Conservation (phyloP, 1,140 invertebrate genomes). For the Pteromalus puparum region DNA sequence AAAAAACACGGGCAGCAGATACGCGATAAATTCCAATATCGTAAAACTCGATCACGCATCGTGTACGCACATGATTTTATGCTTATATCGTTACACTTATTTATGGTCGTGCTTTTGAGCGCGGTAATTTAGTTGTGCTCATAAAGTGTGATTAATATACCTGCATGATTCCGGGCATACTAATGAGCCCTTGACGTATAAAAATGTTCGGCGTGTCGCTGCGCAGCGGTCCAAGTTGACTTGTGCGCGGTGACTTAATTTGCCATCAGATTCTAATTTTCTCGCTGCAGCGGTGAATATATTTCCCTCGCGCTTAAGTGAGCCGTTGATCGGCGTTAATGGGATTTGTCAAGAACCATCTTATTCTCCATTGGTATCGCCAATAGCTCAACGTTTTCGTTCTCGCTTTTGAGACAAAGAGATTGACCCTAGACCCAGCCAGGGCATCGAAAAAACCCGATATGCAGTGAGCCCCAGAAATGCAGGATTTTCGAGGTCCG, state of each 20-base stretch:
- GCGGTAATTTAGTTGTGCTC: slow-evolving; percentile 44
- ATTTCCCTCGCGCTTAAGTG: background rate
- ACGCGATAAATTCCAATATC: slow-evolving; percentile 49
- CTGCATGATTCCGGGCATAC: slow-evolving; percentile 38
- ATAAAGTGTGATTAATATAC: slow-evolving; percentile 46
- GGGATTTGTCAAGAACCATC: too few relatives aligned
- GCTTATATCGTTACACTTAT: slow-evolving; percentile 46
- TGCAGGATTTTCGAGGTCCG: too few relatives aligned
- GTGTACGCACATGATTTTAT: slow-evolving; percentile 26
- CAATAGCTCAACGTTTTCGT: too few relatives aligned
- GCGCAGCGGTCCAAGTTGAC: background rate
- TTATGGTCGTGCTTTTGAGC: slow-evolving; percentile 32
- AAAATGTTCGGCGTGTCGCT: background rate
- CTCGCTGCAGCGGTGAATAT: background rate
- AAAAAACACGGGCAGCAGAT: slow-evolving; percentile 2
- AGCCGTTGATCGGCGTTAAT: background rate
- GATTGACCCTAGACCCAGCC: too few relatives aligned
- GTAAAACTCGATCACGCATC: slow-evolving; percentile 41
- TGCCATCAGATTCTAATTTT: slow-evolving; percentile 3
- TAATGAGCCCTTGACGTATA: slow-evolving; percentile 34
- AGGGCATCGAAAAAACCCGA: too few relatives aligned
- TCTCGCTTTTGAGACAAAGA: too few relatives aligned
- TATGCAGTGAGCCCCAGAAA: too few relatives aligned
- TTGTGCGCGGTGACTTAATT: slow-evolving; percentile 17
- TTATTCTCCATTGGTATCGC: too few relatives aligned